These are phyloP conservation scores for Bovichtus variegatus DNA, from an alignment of 2,797 vertebrate species.

Conservation along the genomic window DNA sequence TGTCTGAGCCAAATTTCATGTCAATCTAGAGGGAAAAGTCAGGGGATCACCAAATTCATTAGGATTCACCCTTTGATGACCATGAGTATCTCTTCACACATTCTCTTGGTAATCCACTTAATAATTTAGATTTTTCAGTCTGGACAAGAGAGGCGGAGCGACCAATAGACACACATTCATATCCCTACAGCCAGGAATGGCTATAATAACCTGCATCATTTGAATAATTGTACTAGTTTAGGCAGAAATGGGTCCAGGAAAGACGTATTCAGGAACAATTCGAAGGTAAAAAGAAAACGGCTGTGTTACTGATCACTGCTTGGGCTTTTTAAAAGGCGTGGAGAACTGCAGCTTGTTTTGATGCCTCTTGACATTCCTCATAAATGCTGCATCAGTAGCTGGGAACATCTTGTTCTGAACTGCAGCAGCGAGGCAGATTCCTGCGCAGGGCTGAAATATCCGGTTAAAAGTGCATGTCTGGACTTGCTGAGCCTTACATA, in stretches of 20 bases:
- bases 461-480: conserved; percentile 48
- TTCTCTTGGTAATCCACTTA: background rate
- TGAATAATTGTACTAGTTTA: background rate
- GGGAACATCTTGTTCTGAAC: conserved; percentile 65
- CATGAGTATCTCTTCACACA: background rate
- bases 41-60: background rate
- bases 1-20: background rate
- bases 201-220: background rate
- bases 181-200: background rate
- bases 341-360: conserved; percentile 45
- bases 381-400: conserved; percentile 49
- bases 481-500: conserved; percentile 71
- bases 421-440: conserved; percentile 20
- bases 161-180: background rate
- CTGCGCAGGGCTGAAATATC: conserved; percentile 24
- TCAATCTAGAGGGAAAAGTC: background rate
- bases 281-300: background rate
- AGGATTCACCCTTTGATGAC: background rate
- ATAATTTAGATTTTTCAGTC: background rate
- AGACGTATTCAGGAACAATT: background rate
- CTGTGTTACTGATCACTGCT: background rate
- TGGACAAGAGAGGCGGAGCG: background rate
- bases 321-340: background rate
- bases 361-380: conserved; percentile 39
- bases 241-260: background rate